A percentile compares a stretch with the other conserved stretches of the same genome.
Conservation (phyloP, 1,140 invertebrate genomes). For the Chrysopa pallens region DNA sequence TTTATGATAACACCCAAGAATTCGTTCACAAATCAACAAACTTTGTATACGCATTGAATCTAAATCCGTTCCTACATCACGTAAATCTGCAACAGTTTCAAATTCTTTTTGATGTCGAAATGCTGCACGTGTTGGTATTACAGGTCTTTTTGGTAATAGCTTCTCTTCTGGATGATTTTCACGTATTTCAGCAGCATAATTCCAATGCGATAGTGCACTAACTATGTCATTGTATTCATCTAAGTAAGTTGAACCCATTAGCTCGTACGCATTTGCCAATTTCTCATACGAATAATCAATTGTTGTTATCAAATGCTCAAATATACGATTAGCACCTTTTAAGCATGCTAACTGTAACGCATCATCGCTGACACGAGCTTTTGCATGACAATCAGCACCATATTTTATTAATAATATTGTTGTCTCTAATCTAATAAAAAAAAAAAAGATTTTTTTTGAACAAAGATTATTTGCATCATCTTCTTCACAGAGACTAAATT, state of each 20-base stretch:
- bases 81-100: conserved; percentile 45
- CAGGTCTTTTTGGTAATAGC: conserved; percentile 32
- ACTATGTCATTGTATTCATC: conserved; percentile 63
- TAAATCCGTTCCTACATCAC: conserved; percentile 49
- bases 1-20: conserved; percentile 63
- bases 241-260: conserved; percentile 68
- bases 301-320: conserved; percentile 49
- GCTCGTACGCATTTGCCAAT: conserved; percentile 64
- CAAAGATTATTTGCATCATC: too few relatives aligned
- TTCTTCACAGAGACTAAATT: too few relatives aligned
- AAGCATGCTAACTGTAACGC: conserved; percentile 78
- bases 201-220: conserved; percentile 45
- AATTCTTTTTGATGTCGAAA: conserved; percentile 55
- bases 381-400: conserved; percentile 59
- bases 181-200: conserved; percentile 38
- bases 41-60: conserved; percentile 70
- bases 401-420: conserved; percentile 61
- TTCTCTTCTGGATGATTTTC: conserved; percentile 11
- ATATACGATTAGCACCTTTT: conserved; percentile 69
- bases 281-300: conserved; percentile 43
- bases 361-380: conserved; percentile 72
- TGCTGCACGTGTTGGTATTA: conserved; percentile 32
- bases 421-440: conserved; percentile 47
- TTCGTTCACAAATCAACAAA: conserved; percentile 62
- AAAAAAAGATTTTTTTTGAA: too few relatives aligned